Percentiles rank a stretch among this genome's conserved stretches.
These are phyloP conservation scores for Eulemur rubriventer DNA, from an alignment of 2,797 vertebrate genomes.

Conservation along the genomic window DNA sequence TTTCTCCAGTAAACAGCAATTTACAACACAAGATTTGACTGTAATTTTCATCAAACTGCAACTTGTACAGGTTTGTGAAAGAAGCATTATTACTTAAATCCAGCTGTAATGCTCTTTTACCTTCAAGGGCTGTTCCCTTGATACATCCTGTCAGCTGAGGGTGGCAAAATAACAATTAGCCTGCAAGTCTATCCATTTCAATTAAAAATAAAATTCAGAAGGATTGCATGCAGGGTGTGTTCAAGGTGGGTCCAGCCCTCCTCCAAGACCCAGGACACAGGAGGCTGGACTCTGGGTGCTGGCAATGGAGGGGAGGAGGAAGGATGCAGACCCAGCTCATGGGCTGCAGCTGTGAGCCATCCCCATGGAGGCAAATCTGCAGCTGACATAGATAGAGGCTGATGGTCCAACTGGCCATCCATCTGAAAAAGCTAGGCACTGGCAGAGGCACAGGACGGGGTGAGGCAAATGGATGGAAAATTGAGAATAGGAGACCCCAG, in stretches of 20 bases:
- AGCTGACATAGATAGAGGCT: neutral
- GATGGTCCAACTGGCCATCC: neutral
- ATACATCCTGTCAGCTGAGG: neutral
- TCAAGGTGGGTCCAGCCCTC: neutral
- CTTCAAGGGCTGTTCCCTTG: neutral
- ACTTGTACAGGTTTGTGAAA: constrained; percentile 66
- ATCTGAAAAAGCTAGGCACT: neutral
- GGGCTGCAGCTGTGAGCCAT: neutral
- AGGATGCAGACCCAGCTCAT: fast-evolving
- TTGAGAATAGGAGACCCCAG: neutral
- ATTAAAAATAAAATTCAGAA: neutral
- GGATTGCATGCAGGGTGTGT: neutral
- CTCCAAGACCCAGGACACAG: neutral
- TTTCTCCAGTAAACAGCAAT: constrained; percentile 56
- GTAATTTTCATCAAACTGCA: constrained; percentile 60
- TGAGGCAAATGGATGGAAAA: neutral
- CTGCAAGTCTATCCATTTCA: neutral
- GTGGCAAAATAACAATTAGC: constrained; percentile 51
- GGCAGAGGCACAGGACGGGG: neutral
- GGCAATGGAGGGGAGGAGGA: neutral
- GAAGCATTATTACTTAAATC: constrained; percentile 19
- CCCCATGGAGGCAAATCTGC: neutral
- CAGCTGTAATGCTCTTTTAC: constrained; percentile 11
- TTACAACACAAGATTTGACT: constrained; percentile 38
- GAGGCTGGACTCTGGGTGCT: neutral